Evolutionary conservation across 2,888 invertebrate genomes (phyloP).

Genomic region (Pocota personata): DNA sequence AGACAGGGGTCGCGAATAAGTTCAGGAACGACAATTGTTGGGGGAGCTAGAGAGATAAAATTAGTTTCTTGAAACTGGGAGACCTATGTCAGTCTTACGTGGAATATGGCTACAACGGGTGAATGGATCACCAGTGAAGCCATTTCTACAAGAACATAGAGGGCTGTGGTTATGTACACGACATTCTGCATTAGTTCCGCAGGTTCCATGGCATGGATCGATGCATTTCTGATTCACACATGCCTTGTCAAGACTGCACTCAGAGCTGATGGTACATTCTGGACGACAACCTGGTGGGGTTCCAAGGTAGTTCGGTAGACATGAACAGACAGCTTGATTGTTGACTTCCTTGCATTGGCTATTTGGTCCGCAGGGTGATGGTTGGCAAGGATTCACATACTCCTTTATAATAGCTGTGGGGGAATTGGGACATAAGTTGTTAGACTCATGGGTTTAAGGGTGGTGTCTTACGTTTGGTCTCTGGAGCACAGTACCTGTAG

Average conservation of each 20-base stretch:
- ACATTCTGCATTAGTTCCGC: conserved; percentile 87
- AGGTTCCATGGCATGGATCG: conserved; percentile 88
- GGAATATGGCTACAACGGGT: conserved; percentile 83
- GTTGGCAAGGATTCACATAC: conserved; percentile 81
- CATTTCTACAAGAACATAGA: conserved; percentile 86
- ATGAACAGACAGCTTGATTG: conserved; percentile 87
- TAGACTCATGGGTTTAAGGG: not conserved
- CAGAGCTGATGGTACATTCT: conserved; percentile 87
- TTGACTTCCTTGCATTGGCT: conserved; percentile 89
- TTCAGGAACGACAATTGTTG: conserved; percentile 76
- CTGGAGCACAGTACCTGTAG: conserved; percentile 85
- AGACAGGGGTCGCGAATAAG: conserved; percentile 84
- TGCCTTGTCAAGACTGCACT: conserved; percentile 86
- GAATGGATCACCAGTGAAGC: conserved; percentile 90
- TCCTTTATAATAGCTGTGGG: conserved; percentile 76
- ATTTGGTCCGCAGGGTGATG: conserved; percentile 90
- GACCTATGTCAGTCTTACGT: conserved; percentile 78
- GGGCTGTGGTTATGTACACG: conserved; percentile 88
- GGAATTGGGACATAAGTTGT: not conserved
- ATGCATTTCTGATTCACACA: conserved; percentile 88
- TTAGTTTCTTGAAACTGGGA: conserved; percentile 81
- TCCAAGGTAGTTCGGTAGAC: conserved; percentile 87
- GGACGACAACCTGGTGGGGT: conserved; percentile 90
- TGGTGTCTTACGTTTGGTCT: conserved; percentile 83
- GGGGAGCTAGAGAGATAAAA: conserved; percentile 76